Evolutionary conservation across 2,113 vertebrate genomes (phyloP), one percentile per base, ranked within the genome.

Genomic region (Prionailurus bengalensis): DNA sequence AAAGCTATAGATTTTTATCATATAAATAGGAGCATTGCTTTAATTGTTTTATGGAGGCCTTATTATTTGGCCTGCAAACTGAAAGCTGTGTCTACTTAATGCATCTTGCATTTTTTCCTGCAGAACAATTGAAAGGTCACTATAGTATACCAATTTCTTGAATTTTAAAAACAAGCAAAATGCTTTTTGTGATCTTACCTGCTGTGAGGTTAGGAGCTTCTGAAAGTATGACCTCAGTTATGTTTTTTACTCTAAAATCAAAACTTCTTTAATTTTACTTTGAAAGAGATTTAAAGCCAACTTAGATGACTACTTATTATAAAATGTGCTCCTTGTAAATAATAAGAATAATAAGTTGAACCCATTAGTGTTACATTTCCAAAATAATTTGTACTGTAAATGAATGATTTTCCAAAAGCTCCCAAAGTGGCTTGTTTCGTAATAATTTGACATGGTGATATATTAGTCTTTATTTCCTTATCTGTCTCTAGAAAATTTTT

Each of bases 121-220:
- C 1, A 58, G 71, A 25, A 71, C 61, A 93, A 55, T 88, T 79
- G 70, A 86, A 93, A 96, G 19, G 19, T 80, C 48, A 79, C 21
- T 90, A 55, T 73, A 33, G 19, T 85, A 36, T 66, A 83, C 25
- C 51, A 80, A 65, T 51, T 81, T 91, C 13, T 45, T 95, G 33
- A 95, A 66, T 95, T 94, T 89, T 91, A 61, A 91, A 82, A 39
- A 83, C 21, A 88, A 66, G 29, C 11, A 74, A 74, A 92, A 63
- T 82, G 6, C 10, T 48, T 91, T 95, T 93, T 97, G 63, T 94
- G 61, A 91, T 91, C 45, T 91, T 96, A 95, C 14, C 92, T 97
- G 48, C 53, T 13, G 48, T 85, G 82, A 85, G 17, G 12, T n/a
- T 73, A 92, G 65, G 16, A 91, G 55, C 4, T 29, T 88, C 84